phyloP scores from a whole-genome alignment of 2,888 invertebrate genomes.

The Drosophila phalerata region DNA sequence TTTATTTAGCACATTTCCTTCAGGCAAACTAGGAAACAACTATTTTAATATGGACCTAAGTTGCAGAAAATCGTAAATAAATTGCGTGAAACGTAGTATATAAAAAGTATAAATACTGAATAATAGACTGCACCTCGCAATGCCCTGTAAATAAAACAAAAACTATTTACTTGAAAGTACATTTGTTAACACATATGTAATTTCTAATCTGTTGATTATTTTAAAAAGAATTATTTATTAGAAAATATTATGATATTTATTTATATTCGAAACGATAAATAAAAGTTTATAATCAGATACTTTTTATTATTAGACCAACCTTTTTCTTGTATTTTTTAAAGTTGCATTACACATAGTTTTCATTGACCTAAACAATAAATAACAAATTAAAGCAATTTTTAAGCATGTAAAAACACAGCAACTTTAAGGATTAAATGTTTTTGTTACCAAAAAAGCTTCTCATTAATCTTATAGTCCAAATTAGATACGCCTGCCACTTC shows the following conservation, averaged over 20 bases:
- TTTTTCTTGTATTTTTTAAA: too few relatives aligned
- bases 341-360: neutral
- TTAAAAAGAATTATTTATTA: too few relatives aligned
- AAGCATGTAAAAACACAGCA: neutral
- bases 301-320: too few relatives aligned
- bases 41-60: conserved; percentile 32
- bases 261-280: too few relatives aligned
- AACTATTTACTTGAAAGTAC: neutral
- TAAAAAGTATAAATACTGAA: neutral
- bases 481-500: neutral
- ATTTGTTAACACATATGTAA: neutral
- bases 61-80: conserved; percentile 20
- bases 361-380: neutral
- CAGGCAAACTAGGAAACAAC: conserved; percentile 33
- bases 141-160: neutral
- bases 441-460: neutral
- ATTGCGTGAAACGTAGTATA: conserved; percentile 9
- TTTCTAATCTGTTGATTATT: too few relatives aligned
- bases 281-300: too few relatives aligned
- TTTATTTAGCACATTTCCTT: conserved; percentile 45
- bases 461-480: neutral
- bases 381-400: too few relatives aligned
- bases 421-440: neutral
- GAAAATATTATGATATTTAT: too few relatives aligned
- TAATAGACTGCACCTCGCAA: neutral